phyloP scores from a whole-genome alignment of 2,113 vertebrate species.

The Psilopogon haemacephalus region DNA sequence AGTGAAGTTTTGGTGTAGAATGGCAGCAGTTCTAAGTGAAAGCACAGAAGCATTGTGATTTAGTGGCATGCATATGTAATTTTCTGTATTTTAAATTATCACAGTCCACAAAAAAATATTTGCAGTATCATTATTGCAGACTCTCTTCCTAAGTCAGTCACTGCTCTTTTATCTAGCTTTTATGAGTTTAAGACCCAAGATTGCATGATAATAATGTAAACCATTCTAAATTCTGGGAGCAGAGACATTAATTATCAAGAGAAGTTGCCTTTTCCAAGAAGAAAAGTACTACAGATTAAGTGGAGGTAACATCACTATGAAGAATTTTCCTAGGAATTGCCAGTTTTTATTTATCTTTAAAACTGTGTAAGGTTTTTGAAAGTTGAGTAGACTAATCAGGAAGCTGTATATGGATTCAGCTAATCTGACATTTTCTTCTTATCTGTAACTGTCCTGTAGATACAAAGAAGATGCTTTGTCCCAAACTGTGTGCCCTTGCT shows the following conservation, averaged over 20 bases:
- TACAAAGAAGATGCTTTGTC: not conserved
- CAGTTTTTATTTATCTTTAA: not conserved
- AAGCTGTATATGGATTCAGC: not conserved
- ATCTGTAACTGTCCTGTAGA: not conserved
- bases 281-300: not conserved
- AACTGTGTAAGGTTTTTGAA: not conserved
- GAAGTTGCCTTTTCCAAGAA: not conserved
- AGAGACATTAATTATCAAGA: not conserved
- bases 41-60: not conserved
- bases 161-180: not conserved
- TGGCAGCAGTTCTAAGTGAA: not conserved
- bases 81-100: not conserved
- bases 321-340: not conserved
- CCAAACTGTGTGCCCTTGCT: not conserved
- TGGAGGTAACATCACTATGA: not conserved
- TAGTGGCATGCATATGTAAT: not conserved
- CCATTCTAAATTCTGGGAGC: not conserved
- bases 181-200: not conserved
- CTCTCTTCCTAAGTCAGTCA: not conserved
- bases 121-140: not conserved
- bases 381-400: not conserved
- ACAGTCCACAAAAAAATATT: not conserved
- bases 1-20: not conserved
- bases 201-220: not conserved
- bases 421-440: not conserved